Evolutionary conservation across 2,113 vertebrate genomes (phyloP), one percentile per base, ranked within the genome.

Genomic region (Percina caprodes): DNA sequence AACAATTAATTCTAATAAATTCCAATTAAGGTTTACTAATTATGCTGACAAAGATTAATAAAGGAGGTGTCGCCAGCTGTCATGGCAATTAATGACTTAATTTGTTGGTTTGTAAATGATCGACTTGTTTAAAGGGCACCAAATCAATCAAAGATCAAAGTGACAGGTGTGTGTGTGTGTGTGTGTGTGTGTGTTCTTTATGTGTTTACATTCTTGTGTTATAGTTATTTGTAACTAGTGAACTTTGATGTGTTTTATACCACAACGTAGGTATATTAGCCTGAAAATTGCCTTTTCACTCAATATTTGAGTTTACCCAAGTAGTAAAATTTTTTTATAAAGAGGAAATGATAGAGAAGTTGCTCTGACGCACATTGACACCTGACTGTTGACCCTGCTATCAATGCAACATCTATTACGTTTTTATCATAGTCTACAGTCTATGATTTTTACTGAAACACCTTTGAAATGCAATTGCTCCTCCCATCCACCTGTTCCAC

Each of bases 91-190:
- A 88, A 91, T 89, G 82, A 84, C 84, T 88, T 84, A 61, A 90
- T 92, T 89, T 90, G 83, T 90, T 71, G 76, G 78, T 86, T 73
- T 84, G 85, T 77, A 86, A 80, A 85, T 82, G 78, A 89, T 83
- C 2, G 15, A 74, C 80, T 89, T 69, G 59, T 75, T 82, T 89
- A 90, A 92, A 92, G 86, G 84, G 82, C 84, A 85, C 24, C 5
- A 46, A 88, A 89, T 91, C 84, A 70, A 80, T 92, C 88, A 90
- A 51, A 52, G 74, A 82, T 89, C 69, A 79, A 58, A 59, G 69
- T 77, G 79, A 76, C 82, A 48, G 66, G 23, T 85, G 63, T 69
- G 61, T 48, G 48, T 74, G 46, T 71, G 61, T 74, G 14, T 78
- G 21, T 55, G 33, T 61, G 6, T 76, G 14, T 71, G 30, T 86